phyloP scores from a whole-genome alignment of 2,113 vertebrate species.

The Tachycineta bicolor region DNA sequence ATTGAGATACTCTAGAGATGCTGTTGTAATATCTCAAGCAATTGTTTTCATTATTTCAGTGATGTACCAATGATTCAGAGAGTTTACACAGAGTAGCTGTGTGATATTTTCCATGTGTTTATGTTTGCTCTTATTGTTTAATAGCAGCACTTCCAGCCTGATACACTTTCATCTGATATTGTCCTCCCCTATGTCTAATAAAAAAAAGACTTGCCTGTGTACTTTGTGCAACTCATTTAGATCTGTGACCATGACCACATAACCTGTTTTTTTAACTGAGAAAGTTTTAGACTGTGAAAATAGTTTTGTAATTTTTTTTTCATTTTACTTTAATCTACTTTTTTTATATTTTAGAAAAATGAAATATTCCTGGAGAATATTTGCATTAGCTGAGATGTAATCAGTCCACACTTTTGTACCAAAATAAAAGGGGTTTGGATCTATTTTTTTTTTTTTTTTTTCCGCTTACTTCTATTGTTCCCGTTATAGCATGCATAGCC shows the following conservation, averaged over 20 bases:
- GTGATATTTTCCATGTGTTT: background rate
- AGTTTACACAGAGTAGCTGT: background rate
- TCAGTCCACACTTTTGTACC: background rate
- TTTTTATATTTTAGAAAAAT: background rate
- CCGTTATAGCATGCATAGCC: background rate
- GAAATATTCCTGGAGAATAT: background rate
- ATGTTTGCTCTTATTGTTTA: background rate
- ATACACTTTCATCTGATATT: background rate
- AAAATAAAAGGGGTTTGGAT: background rate
- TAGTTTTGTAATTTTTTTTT: background rate
- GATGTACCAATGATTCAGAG: background rate
- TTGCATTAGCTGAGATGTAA: background rate
- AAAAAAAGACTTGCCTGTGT: background rate
- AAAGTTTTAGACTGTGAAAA: background rate
- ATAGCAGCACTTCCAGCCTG: background rate
- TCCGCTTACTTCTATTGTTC: background rate
- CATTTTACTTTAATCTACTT: accelerated
- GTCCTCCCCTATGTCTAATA: background rate
- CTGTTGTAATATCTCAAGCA: background rate
- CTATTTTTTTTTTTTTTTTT: background rate
- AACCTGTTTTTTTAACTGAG: background rate
- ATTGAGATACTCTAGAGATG: background rate
- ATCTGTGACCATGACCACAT: background rate
- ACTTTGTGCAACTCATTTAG: background rate
- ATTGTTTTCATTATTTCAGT: background rate